A percentile compares a stretch with the other conserved stretches of the same genome.
Evolutionary conservation across 1,140 invertebrate species (phyloP).

Genomic region (Rhagoletis zephyria): DNA sequence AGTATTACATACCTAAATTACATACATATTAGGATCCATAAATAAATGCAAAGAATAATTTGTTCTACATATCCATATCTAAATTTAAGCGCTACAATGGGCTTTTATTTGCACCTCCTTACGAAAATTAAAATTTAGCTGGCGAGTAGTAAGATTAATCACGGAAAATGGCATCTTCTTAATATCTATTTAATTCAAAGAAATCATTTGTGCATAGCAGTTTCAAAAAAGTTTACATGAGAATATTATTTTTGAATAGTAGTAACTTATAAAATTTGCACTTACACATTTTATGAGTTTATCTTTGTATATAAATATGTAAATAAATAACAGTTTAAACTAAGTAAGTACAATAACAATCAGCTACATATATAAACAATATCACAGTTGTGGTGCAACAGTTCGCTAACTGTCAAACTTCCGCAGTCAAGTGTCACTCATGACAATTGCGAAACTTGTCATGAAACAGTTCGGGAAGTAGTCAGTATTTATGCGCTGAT

Average conservation of each 20-base stretch:
- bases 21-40: no score
- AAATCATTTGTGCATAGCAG: neutral
- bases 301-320: neutral
- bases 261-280: neutral
- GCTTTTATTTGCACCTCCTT: neutral
- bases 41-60: no score
- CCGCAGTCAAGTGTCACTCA: neutral
- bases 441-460: conserved; percentile 19
- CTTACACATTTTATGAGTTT: neutral
- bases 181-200: neutral
- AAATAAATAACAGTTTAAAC: conserved; percentile 14
- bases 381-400: conserved; percentile 34
- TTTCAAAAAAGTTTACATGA: neutral
- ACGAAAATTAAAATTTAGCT: neutral
- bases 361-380: conserved; percentile 13
- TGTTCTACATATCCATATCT: no score
- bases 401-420: conserved; percentile 25
- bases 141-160: neutral
- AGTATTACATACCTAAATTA: no score
- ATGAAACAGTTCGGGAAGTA: neutral
- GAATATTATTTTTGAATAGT: neutral
- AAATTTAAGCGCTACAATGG: no score
- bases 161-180: neutral
- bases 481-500: neutral
- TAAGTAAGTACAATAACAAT: conserved; percentile 30